Evolutionary conservation across 2,888 invertebrate species (phyloP), one percentile per base, ranked within the genome.

Genomic region (Drosophila paracracens): DNA sequence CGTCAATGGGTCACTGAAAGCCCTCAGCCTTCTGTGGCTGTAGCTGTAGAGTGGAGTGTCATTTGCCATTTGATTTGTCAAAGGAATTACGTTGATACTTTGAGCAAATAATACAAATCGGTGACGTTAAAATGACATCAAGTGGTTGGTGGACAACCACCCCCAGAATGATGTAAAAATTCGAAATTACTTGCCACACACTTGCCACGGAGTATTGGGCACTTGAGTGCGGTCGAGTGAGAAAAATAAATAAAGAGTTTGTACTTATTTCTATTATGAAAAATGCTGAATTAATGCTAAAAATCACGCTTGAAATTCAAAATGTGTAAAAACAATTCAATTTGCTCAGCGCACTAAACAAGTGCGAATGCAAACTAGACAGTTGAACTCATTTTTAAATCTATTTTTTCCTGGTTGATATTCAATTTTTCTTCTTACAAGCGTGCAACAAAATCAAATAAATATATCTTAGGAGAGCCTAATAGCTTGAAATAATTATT

Each of bases 41-140:
- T 56, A 6, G 35, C 16, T 46, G 7, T 25, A 16, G 8, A 16
- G 40, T 65, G 11, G 50, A 76, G 77, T 72, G 59, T 25, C 69
- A 43, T 74, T 75, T 82, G 68, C 65, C 90, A 67, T 86, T 78
- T 87, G 87, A 89, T 88, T 86, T 89, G 79, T 83, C 88, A 86
- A 88, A 89, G 83, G 88, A 79, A 87, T 86, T 86, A 80, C 82
- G 82, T 58, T 82, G 74, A 83, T 88, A 80, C 72, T 78, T 83
- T 88, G 48, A 58, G 74, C 80, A 87, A 87, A 90, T 83, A 90
- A 70, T 67, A 69, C 50, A 56, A 88, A 74, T 79, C 70, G 53
- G 35, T 74, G 84, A 84, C 84, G 88, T 89, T 70, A 84, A 84
- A 85, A 79, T 87, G 80, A 82, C 78, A 76, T 88, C 75, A 67